Evolutionary conservation across 2,113 vertebrate genomes (phyloP), one percentile per base, ranked within the genome.

Genomic region (Phyllostomus discolor): DNA sequence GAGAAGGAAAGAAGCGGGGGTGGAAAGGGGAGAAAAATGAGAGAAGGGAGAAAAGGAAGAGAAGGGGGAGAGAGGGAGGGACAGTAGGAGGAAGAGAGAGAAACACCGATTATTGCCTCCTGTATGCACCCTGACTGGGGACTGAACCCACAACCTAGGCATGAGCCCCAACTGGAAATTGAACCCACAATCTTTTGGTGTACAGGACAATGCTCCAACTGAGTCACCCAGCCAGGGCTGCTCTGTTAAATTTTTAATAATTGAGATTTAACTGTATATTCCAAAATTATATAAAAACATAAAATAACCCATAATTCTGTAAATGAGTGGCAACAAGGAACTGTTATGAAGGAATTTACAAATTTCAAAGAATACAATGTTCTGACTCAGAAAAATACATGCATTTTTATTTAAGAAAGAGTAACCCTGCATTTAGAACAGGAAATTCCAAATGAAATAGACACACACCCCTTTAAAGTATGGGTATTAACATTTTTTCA

Each of bases 361-460:
- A 57, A 86, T 94, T 92, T 92, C 81, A 96, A 81, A 90, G 80
- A 94, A 67, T 19, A 76, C 46, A 89, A 76, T 70, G 75, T 73
- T 90, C 90, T 88, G 57, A 95, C 54, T 97, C 72, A 95, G 78
- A 95, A 64, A 81, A 83, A 92, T 83, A 87, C 28, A 87, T 46
- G 19, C 26, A 91, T 62, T 92, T 96, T 95, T 64, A 80, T 85
- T 88, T 67, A 70, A 90, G 66, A 95, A 93, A 92, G 33, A 92
- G 26, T 33, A 96, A 94, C 67, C 83, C 50, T 92, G 57, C 41
- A 92, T 97, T 97, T 94, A 96, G 81, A 90, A 94, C 62, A 96
- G 94, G 95, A 97, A 85, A 95, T 96, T 96, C 88, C 92, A 94
- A 95, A 86, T 80, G 64, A 97, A 96, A 96, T 38, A 86, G 83